Base-by-base conservation (phyloP, 2,113 vertebrate genomes). In the Pogonocichla stellata region DNA sequence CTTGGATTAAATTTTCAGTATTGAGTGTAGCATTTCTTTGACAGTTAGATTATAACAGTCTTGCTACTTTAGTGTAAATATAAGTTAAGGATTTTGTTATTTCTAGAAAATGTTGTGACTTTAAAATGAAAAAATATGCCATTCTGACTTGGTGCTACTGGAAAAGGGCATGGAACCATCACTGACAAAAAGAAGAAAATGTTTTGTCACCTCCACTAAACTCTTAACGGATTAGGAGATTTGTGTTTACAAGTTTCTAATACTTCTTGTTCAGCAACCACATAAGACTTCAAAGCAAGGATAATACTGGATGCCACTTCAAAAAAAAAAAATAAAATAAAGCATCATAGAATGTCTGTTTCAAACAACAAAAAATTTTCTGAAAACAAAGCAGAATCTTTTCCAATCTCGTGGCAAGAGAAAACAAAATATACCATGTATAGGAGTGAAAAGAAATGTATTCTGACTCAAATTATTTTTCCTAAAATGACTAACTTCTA, bases 51-150 rank as follows among this genome's bases (percentile, higher is more conserved):
- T 92, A 92, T 29, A 92, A 91, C 91, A 96, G 36, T 92, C 74
- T 66, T 79, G 36, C n/a, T 60, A 14, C 62, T 94, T 95, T 18
- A 25, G 54, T 62, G 47, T 93, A 97, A 96, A 95, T 95, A 26
- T 54, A 94, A 96, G 86, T 92, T 95, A 86, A 95, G 83, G 78
- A 66, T 53, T 64, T 94, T 91, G 22, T 94, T 96, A 67, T 93
- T 97, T 94, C 70, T 89, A 38, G 42, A 95, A 96, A 97, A 73
- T 90, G 54, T 61, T 96, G 85, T 96, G 80, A 96, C 60, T 93
- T 92, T 64, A 93, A 96, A 85, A 95, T 74, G 75, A 97, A 97
- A 97, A 97, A 97, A 97, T 92, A 80, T 86, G 84, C 74, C 61
- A 67, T 51, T 36, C 23, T 74, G 31, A 33, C 74, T 96, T 95